Evolutionary conservation across 2,797 vertebrate species (phyloP).

Genomic region (Neosalanx taihuensis): DNA sequence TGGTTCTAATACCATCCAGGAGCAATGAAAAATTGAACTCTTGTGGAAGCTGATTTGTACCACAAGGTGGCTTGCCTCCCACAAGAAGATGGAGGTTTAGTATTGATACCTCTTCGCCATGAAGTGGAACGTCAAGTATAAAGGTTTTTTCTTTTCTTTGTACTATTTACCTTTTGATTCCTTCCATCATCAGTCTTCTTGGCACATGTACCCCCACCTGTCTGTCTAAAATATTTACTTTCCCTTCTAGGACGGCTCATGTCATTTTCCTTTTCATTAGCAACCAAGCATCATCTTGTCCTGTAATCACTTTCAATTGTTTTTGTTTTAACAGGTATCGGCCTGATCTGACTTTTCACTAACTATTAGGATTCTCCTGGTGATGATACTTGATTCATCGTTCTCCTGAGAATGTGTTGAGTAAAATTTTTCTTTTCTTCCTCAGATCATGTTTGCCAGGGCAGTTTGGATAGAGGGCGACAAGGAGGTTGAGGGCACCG

Average conservation of each 20-base stretch:
- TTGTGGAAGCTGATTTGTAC: constrained; percentile 27
- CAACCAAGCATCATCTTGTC: no score
- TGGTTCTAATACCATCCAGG: background rate
- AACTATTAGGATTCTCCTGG: no score
- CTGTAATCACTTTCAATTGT: no score
- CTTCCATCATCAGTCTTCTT: background rate
- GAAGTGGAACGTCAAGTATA: constrained; percentile 13
- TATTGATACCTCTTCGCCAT: constrained; percentile 33
- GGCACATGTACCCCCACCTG: no score
- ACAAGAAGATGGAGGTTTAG: constrained; percentile 27
- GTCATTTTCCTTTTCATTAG: no score
- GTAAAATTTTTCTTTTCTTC: background rate
- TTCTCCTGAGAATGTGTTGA: background rate
- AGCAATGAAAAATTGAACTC: constrained; percentile 22
- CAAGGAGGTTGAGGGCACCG: constrained; percentile 15
- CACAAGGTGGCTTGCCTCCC: constrained; percentile 32
- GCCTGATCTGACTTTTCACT: no score
- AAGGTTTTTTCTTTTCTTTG: no score
- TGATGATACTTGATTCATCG: background rate
- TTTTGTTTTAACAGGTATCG: no score
- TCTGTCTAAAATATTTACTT: no score
- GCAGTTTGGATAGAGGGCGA: constrained; percentile 20
- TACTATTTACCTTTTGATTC: background rate
- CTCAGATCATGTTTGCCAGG: constrained; percentile 25
- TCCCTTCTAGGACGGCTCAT: no score